A percentile compares a stretch with the other conserved stretches of the same genome.
Evolutionary conservation across 2,797 vertebrate genomes (phyloP).

Genomic region (Thripadectes ignobilis): DNA sequence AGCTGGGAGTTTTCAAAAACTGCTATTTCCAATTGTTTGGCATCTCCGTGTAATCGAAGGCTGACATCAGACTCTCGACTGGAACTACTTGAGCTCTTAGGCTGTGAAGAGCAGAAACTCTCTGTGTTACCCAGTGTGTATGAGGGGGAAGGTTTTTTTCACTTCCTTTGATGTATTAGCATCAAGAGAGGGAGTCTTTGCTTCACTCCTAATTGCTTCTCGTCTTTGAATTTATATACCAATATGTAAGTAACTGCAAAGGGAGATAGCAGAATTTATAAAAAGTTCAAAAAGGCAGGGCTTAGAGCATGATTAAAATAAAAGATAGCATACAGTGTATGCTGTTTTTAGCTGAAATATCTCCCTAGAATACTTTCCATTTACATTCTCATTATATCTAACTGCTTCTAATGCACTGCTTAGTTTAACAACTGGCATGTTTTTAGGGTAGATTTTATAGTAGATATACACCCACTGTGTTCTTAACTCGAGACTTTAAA

Average conservation of each 20-base stretch:
- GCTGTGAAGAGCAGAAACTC: conserved; percentile 62
- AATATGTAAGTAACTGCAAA: conserved; percentile 68
- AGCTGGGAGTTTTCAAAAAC: conserved; percentile 28
- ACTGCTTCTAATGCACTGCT: conserved; percentile 57
- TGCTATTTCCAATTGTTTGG: conserved; percentile 46
- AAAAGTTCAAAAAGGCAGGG: conserved; percentile 65
- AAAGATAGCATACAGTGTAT: conserved; percentile 53
- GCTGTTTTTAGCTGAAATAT: conserved; percentile 63
- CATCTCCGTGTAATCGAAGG: conserved; percentile 55
- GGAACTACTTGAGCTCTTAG: conserved; percentile 55
- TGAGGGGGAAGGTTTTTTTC: conserved; percentile 35
- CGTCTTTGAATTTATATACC: conserved; percentile 60
- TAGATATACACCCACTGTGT: conserved; percentile 49
- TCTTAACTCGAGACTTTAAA: conserved; percentile 38
- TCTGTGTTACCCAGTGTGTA: conserved; percentile 24
- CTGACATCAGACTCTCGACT: conserved; percentile 60
- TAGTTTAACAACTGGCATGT: conserved; percentile 63
- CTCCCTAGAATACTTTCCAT: conserved; percentile 59
- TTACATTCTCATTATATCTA: conserved; percentile 67
- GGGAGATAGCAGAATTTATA: conserved; percentile 68
- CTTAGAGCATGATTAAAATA: conserved; percentile 64
- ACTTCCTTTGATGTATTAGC: conserved; percentile 64
- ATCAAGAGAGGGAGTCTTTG: conserved; percentile 48
- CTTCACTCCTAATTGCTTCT: conserved; percentile 59
- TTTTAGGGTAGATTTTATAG: conserved; percentile 61